A percentile compares a stretch with the other conserved stretches of the same genome.
Conservation (phyloP, 2,797 vertebrate genomes). For the Okamejei kenojei region DNA sequence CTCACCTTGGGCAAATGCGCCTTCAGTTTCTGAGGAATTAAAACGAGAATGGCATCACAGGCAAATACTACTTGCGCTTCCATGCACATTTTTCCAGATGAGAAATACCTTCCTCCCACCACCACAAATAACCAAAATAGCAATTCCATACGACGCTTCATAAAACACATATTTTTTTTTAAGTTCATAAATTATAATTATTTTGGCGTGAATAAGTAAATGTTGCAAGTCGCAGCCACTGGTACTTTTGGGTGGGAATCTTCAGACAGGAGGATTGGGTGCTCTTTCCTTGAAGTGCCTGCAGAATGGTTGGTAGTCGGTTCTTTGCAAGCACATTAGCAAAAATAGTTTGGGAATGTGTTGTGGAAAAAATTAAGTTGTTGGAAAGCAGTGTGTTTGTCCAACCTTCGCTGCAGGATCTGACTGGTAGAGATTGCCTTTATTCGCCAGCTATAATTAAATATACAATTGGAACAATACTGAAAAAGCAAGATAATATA, state of each 20-base stretch:
- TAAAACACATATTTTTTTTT: background rate
- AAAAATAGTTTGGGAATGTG: background rate
- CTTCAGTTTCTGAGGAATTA: constrained; percentile 3
- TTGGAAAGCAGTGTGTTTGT: background rate
- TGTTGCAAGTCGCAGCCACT: background rate
- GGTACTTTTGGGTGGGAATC: background rate
- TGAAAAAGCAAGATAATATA: background rate
- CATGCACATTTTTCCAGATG: background rate
- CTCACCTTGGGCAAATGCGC: constrained; percentile 6
- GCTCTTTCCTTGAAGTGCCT: background rate
- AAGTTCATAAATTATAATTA: background rate
- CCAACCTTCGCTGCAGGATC: background rate
- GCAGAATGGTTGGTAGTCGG: background rate
- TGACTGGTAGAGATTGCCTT: background rate
- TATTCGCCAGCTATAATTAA: background rate
- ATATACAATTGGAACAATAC: background rate
- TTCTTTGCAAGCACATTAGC: background rate
- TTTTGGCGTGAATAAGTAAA: background rate
- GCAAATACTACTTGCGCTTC: background rate
- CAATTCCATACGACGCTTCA: background rate
- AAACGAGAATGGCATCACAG: background rate
- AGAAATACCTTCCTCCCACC: background rate
- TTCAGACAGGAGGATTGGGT: background rate
- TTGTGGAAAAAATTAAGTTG: background rate
- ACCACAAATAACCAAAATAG: background rate